Evolutionary conservation across 2,888 invertebrate genomes (phyloP).

Genomic region (Drosophila siamana): DNA sequence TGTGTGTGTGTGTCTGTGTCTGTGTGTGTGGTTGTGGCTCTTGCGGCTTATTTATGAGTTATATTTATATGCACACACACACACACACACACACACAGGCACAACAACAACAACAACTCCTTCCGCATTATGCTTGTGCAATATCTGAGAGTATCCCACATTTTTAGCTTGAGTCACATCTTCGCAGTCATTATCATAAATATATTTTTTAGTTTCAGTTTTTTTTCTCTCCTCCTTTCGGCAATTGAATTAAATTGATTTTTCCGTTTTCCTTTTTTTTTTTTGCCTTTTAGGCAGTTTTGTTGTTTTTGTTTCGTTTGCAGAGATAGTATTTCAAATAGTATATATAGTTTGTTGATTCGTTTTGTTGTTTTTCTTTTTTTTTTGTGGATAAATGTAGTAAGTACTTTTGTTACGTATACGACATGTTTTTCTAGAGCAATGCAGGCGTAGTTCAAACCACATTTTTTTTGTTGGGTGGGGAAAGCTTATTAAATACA

Average conservation of each 20-base stretch:
- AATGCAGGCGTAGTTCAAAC: constrained; percentile 82
- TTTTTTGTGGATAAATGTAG: constrained; percentile 20
- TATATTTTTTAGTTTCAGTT: constrained; percentile 12
- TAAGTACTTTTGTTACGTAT: constrained; percentile 46
- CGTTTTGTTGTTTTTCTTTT: too few species aligned
- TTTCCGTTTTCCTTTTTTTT: constrained; percentile 2
- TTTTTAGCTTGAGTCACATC: constrained; percentile 21
- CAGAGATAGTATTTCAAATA: constrained; percentile 5
- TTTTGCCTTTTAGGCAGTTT: not conserved
- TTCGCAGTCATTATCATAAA: constrained; percentile 26
- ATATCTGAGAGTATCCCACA: constrained; percentile 1
- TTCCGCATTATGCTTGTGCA: constrained; percentile 2
- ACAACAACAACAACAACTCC: constrained; percentile 25
- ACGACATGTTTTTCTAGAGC: constrained; percentile 62
- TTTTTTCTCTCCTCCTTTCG: not conserved
- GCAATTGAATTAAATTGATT: constrained; percentile 21
- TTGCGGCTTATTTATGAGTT: constrained; percentile 53
- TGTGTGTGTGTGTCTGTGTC: constrained; percentile 12
- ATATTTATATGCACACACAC: constrained; percentile 37
- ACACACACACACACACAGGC: constrained; percentile 9
- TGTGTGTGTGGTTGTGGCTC: constrained; percentile 27
- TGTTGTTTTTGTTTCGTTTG: constrained; percentile 5
- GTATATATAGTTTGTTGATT: not conserved
- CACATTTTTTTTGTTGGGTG: constrained; percentile 51
- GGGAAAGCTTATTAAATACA: constrained; percentile 51